Evolutionary conservation across 2,113 vertebrate species (phyloP).

Genomic region (Bolborhynchus lineola): DNA sequence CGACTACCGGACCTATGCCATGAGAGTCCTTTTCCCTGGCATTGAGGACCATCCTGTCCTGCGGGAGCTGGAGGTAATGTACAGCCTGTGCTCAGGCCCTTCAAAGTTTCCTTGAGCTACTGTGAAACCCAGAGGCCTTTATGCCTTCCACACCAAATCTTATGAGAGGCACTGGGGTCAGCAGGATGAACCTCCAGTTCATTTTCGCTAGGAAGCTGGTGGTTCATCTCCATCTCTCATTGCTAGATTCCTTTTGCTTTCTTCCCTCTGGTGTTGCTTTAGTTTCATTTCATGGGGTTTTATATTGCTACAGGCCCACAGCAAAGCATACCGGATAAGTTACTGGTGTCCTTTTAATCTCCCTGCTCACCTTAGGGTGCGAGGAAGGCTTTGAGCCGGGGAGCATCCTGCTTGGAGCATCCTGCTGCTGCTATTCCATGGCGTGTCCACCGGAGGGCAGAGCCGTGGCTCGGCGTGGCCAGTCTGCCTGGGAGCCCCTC

Average conservation of each 20-base stretch:
- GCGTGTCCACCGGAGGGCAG: conserved; percentile 31
- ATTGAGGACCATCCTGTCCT: conserved; percentile 98
- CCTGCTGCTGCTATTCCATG: background rate
- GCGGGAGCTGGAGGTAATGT: conserved; percentile 90
- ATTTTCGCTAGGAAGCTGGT: background rate
- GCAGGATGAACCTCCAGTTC: background rate
- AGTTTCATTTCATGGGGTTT: background rate
- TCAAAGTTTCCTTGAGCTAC: rapidly evolving
- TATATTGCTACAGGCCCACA: background rate
- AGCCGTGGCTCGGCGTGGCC: background rate
- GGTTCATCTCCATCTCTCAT: background rate
- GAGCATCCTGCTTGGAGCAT: background rate
- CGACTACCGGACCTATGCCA: conserved; percentile 95
- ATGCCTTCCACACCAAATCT: background rate
- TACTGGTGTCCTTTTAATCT: background rate
- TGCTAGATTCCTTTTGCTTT: background rate
- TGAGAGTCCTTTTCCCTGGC: conserved; percentile 96
- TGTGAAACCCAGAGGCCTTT: background rate
- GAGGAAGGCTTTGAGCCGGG: background rate
- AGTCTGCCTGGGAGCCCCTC: rapidly evolving
- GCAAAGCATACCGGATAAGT: background rate
- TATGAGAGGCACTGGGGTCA: background rate
- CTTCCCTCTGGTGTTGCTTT: background rate
- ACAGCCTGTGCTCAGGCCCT: background rate
- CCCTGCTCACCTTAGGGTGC: rapidly evolving